phyloP scores from a whole-genome alignment of 2,113 vertebrate species.

The Agelaius phoeniceus region DNA sequence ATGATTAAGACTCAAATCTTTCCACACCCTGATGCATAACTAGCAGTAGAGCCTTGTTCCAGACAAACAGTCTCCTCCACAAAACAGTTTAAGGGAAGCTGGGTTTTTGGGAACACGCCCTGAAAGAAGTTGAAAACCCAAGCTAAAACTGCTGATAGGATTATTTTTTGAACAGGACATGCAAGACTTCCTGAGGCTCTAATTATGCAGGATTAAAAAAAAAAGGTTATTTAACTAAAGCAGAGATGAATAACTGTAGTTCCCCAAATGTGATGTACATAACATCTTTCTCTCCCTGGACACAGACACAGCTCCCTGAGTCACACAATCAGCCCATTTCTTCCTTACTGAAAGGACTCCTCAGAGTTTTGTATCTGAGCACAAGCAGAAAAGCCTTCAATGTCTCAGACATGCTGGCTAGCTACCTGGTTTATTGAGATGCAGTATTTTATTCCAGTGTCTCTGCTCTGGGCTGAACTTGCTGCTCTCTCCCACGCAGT shows the following conservation, averaged over 20 bases:
- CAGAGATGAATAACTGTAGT: neutral
- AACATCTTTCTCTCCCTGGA: neutral
- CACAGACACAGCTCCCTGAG: neutral
- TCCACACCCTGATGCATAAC: neutral
- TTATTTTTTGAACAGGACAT: neutral
- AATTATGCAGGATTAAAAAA: neutral
- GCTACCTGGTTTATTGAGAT: neutral
- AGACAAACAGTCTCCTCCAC: neutral
- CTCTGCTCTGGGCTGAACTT: neutral
- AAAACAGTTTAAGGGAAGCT: neutral
- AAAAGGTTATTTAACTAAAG: neutral
- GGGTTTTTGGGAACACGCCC: neutral
- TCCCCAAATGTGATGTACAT: neutral
- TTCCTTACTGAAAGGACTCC: neutral
- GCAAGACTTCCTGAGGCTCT: slow-evolving; percentile 41
- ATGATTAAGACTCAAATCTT: neutral
- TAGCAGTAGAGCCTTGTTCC: neutral
- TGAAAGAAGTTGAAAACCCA: neutral
- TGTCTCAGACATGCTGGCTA: neutral
- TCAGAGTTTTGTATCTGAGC: neutral
- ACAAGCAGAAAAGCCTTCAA: neutral
- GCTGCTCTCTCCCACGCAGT: neutral
- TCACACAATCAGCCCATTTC: neutral
- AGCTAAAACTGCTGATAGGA: slow-evolving; percentile 16
- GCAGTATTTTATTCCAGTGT: neutral